Evolutionary conservation across 2,113 vertebrate species (phyloP).

Genomic region (Saccopteryx bilineata): DNA sequence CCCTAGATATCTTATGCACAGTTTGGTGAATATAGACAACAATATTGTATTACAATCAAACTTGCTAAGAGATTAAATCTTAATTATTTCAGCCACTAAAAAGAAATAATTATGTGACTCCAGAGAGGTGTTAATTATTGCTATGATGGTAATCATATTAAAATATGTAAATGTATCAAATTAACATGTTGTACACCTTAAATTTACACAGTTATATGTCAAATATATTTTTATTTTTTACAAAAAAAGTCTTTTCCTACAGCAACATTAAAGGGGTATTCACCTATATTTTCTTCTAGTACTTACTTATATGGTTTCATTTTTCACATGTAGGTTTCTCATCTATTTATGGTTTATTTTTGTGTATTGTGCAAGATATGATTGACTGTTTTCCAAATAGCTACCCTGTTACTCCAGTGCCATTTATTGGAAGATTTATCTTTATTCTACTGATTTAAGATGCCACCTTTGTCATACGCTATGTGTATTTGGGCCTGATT

Average conservation of each 20-base stretch:
- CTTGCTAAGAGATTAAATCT: neutral
- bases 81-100: neutral
- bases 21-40: neutral
- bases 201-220: neutral
- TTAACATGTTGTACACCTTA: neutral
- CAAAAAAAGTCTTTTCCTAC: neutral
- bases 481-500: neutral
- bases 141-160: neutral
- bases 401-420: neutral
- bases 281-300: neutral
- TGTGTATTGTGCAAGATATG: neutral
- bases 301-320: neutral
- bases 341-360: neutral
- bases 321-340: neutral
- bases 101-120: neutral
- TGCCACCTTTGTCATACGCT: neutral
- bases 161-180: neutral
- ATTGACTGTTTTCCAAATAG: neutral
- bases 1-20: neutral
- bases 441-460: neutral
- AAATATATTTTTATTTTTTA: neutral
- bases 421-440: neutral
- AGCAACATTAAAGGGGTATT: neutral
- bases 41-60: neutral
- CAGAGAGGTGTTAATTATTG: neutral